A percentile compares a stretch with the other conserved stretches of the same genome.
Evolutionary conservation across 1,140 invertebrate species (phyloP).

Genomic region (Antheraea pernyi): DNA sequence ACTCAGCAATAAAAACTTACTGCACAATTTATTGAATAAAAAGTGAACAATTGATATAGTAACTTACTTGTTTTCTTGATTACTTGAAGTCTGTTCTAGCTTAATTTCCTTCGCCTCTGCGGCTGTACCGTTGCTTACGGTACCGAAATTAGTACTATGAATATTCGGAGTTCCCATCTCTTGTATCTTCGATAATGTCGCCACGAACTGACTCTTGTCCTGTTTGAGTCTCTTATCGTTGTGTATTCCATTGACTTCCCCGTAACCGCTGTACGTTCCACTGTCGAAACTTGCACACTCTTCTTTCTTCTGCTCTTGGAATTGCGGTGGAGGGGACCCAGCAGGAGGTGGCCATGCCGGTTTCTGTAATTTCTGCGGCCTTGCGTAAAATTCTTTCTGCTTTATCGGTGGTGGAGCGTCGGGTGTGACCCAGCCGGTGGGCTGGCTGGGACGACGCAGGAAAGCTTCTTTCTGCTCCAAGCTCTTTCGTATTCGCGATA

Average conservation of each 20-base stretch:
- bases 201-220: conserved; percentile 80
- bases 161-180: conserved; percentile 77
- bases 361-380: conserved; percentile 86
- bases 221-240: conserved; percentile 66
- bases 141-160: conserved; percentile 63
- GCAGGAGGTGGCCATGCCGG: conserved; percentile 86
- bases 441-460: conserved; percentile 85
- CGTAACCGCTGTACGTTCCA: conserved; percentile 67
- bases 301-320: conserved; percentile 54
- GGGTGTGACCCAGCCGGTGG: conserved; percentile 80
- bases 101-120: conserved; percentile 50
- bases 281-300: conserved; percentile 71
- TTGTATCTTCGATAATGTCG: conserved; percentile 82
- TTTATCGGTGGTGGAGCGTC: conserved; percentile 75
- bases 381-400: conserved; percentile 86
- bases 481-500: conserved; percentile 88
- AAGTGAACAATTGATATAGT: neutral
- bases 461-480: conserved; percentile 94
- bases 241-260: conserved; percentile 64
- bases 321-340: conserved; percentile 54
- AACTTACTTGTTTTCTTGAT: conserved; percentile 70
- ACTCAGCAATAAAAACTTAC: no score
- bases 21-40: neutral
- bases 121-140: conserved; percentile 56
- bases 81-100: conserved; percentile 44